A percentile compares a stretch with the other conserved stretches of the same genome.
These are phyloP conservation scores for Pogonomyrmex barbatus DNA, from an alignment of 1,140 invertebrate species.

Conservation along the genomic window DNA sequence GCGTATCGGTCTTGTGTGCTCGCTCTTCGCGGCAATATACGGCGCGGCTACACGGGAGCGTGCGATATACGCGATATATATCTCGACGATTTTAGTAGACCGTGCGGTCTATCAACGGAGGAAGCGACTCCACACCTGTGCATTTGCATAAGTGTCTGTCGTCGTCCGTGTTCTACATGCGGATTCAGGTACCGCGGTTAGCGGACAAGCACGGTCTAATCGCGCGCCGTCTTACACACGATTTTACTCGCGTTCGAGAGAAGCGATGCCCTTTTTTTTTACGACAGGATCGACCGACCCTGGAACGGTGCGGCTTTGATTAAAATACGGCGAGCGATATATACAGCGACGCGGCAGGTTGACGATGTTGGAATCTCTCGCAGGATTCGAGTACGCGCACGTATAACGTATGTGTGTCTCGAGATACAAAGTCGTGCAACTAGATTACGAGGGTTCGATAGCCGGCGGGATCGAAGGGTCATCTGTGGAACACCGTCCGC, in stretches of 20 bases:
- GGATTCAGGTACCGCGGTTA: not conserved
- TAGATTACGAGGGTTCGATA: constrained; percentile 72
- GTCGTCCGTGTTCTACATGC: constrained; percentile 13
- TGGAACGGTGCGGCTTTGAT: constrained; percentile 13
- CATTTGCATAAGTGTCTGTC: constrained; percentile 53
- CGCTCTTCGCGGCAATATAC: not conserved
- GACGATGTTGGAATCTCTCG: constrained; percentile 15
- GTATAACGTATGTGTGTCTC: not conserved
- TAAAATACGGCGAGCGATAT: not conserved
- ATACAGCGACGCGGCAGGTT: not conserved
- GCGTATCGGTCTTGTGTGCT: constrained; percentile 30
- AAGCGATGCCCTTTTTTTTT: not conserved
- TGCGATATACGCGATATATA: not conserved
- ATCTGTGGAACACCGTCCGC: constrained; percentile 42
- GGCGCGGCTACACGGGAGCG: not conserved
- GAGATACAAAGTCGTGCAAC: constrained; percentile 53
- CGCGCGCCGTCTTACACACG: not conserved
- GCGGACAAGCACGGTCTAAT: not conserved
- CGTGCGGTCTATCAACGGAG: constrained; percentile 15
- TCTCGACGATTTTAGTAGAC: constrained; percentile 38
- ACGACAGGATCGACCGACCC: not conserved
- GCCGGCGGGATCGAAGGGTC: constrained; percentile 66
- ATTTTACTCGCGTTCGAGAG: not conserved
- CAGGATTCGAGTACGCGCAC: no score
- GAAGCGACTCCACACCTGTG: constrained; percentile 31